phyloP scores from a whole-genome alignment of 2,113 vertebrate genomes.

The Halcyon malimbica region DNA sequence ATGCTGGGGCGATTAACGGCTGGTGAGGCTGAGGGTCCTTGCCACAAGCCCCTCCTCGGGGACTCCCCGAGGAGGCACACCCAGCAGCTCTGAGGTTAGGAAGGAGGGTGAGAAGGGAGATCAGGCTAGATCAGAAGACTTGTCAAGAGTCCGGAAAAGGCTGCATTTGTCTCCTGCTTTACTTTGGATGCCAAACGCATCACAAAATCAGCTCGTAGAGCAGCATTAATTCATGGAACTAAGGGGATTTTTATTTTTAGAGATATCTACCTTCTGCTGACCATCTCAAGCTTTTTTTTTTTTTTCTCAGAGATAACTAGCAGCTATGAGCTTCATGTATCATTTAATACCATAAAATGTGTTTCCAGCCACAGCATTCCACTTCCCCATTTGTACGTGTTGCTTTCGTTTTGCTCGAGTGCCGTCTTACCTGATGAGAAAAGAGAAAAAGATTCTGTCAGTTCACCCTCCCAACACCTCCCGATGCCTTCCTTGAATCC shows the following conservation, averaged over 20 bases:
- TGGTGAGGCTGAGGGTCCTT: rapidly evolving
- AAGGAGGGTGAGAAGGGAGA: not conserved
- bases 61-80: no score
- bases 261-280: not conserved
- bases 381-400: not conserved
- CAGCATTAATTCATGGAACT: not conserved
- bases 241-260: not conserved
- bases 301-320: not conserved
- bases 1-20: rapidly evolving
- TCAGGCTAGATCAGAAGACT: not conserved
- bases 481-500: not conserved
- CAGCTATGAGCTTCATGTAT: not conserved
- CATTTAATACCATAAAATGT: not conserved
- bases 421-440: not conserved
- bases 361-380: not conserved
- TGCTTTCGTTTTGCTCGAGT: not conserved
- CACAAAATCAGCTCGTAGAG: not conserved
- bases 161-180: not conserved
- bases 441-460: not conserved
- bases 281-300: not conserved
- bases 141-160: rapidly evolving
- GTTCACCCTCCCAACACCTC: not conserved
- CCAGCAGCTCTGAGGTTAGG: not conserved
- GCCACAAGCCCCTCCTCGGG: not conserved
- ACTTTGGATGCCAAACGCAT: not conserved